Evolutionary conservation across 2,113 vertebrate genomes (phyloP).

Genomic region (Pollimyrus isidori): DNA sequence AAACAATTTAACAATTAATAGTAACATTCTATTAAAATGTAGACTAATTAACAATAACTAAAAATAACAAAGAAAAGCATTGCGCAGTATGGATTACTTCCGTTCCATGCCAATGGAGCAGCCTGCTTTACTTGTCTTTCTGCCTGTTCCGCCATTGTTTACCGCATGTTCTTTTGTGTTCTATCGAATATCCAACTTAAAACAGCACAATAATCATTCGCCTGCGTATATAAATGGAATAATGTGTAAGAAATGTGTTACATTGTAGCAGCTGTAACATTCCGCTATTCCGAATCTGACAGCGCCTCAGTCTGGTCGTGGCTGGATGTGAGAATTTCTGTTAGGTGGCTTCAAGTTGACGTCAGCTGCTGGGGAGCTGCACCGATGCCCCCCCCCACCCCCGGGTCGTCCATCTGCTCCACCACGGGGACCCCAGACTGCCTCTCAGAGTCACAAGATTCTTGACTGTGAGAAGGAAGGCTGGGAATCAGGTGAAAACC

Average conservation of each 20-base stretch:
- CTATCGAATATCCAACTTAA: background rate
- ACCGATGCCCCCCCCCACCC: background rate
- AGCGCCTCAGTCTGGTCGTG: background rate
- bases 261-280: background rate
- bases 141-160: background rate
- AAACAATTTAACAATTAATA: no score
- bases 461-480: background rate
- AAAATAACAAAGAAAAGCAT: no score
- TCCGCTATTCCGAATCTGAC: background rate
- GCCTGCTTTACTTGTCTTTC: background rate
- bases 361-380: background rate
- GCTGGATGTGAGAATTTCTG: background rate
- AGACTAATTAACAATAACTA: no score
- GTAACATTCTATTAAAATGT: no score
- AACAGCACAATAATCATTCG: background rate
- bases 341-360: background rate
- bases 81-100: no score
- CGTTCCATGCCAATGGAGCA: no score
- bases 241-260: background rate
- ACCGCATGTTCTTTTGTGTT: no score
- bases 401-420: background rate
- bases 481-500: background rate
- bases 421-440: background rate
- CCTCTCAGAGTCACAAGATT: background rate
- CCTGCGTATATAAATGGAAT: background rate